Evolutionary conservation across 2,888 invertebrate species (phyloP).

Genomic region (Prosopocoilus inquinatus): DNA sequence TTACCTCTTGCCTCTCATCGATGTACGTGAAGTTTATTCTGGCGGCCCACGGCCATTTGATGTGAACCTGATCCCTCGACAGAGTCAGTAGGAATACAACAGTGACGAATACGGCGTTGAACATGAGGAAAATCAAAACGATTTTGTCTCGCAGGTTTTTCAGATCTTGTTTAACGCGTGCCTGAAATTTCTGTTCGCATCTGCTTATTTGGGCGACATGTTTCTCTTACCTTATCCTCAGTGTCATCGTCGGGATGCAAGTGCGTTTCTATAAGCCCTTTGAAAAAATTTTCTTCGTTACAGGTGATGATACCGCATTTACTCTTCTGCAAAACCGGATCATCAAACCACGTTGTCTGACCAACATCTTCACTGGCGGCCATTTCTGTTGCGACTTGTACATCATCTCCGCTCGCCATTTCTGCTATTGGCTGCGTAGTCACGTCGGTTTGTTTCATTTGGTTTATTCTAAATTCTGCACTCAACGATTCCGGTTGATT

Average conservation of each 20-base stretch:
- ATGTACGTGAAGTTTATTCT: slow-evolving; percentile 48
- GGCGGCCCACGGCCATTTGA: slow-evolving; percentile 67
- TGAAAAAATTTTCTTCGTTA: slow-evolving; percentile 75
- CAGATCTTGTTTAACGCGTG: slow-evolving; percentile 49
- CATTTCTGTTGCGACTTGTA: slow-evolving; percentile 57
- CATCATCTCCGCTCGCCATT: slow-evolving; percentile 44
- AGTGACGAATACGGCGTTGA: slow-evolving; percentile 75
- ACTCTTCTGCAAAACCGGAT: slow-evolving; percentile 63
- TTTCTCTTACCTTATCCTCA: slow-evolving; percentile 55
- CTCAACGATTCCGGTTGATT: neutral
- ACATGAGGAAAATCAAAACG: slow-evolving; percentile 70
- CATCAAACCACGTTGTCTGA: slow-evolving; percentile 64
- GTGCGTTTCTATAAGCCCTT: slow-evolving; percentile 71
- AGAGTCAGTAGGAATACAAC: slow-evolving; percentile 71
- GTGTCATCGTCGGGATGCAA: slow-evolving; percentile 71
- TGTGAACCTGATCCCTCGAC: slow-evolving; percentile 66
- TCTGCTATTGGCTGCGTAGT: neutral
- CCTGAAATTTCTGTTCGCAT: slow-evolving; percentile 31
- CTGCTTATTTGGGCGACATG: no score
- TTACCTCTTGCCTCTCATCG: neutral
- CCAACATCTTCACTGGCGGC: neutral
- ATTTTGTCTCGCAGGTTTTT: slow-evolving; percentile 65
- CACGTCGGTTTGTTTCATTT: no score
- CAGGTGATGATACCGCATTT: slow-evolving; percentile 64
- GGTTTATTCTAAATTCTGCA: no score